Evolutionary conservation across 2,113 vertebrate species (phyloP).

Genomic region (Elaphurus davidianus): DNA sequence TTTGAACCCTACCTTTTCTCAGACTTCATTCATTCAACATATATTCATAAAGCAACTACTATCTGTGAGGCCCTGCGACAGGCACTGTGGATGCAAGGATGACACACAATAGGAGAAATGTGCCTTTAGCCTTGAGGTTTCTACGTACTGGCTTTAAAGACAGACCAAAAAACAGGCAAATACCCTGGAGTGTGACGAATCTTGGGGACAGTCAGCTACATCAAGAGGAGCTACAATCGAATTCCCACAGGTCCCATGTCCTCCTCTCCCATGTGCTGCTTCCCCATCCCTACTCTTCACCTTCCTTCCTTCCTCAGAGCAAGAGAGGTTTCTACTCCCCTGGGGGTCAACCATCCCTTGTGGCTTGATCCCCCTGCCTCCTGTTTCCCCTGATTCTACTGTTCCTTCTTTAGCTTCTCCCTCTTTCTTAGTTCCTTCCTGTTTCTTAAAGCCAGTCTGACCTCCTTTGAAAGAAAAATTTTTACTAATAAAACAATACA

Average conservation of each 20-base stretch:
- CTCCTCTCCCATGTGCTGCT: background rate
- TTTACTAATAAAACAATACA: background rate
- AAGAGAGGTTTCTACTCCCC: background rate
- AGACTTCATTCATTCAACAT: background rate
- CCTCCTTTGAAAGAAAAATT: background rate
- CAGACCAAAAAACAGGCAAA: background rate
- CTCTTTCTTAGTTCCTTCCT: background rate
- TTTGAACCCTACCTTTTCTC: background rate
- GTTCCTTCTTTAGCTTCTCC: background rate
- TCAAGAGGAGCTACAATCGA: background rate
- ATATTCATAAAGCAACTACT: background rate
- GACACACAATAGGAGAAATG: background rate
- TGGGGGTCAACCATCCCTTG: too few relatives aligned
- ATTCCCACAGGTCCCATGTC: background rate
- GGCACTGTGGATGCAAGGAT: background rate
- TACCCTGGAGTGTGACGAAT: too few relatives aligned
- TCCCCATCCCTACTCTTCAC: background rate
- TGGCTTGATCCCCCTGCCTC: background rate
- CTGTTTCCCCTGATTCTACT: background rate
- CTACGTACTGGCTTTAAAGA: background rate
- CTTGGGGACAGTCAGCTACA: rapidly evolving
- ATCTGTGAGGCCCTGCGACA: background rate
- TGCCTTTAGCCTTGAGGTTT: background rate
- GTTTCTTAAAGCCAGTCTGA: background rate
- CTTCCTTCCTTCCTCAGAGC: background rate